Evolutionary conservation across 23 tunicate genomes (phyloP).

Genomic region (Styela clava): DNA sequence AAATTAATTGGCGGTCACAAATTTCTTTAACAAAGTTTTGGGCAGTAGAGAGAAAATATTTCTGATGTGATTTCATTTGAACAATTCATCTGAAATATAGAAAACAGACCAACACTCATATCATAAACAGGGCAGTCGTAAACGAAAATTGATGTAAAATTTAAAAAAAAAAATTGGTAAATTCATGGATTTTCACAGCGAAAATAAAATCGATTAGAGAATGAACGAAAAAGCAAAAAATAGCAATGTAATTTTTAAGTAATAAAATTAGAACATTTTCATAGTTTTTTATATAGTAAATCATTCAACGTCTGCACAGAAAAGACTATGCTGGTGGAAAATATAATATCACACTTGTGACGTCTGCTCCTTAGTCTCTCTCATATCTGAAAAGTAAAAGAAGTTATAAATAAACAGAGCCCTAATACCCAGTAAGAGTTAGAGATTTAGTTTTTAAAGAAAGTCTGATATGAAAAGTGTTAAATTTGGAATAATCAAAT

Average conservation of each 20-base stretch:
- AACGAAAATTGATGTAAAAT: no score
- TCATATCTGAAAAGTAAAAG: constrained; percentile 15
- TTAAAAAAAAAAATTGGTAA: no score
- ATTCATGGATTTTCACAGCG: not conserved
- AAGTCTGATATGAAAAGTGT: no score
- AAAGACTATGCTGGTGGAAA: not conserved
- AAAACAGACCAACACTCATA: no score
- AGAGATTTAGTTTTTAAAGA: no score
- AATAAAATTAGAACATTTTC: not conserved
- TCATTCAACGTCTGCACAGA: not conserved
- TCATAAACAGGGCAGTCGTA: not conserved
- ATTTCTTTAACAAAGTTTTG: no score
- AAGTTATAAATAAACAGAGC: not conserved
- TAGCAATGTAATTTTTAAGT: not conserved
- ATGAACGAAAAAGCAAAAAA: not conserved
- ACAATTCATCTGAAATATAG: no score
- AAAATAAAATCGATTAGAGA: constrained; percentile 1
- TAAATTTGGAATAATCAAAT: no score
- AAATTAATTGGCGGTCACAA: no score
- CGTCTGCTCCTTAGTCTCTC: constrained; percentile 40
- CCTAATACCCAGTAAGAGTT: no score
- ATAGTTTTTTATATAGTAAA: not conserved
- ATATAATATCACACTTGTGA: constrained; percentile 50
- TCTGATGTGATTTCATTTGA: no score
- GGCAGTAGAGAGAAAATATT: no score